Evolutionary conservation across 2,113 vertebrate species (phyloP), one percentile per base, ranked within the genome.

Genomic region (Cnemophilus loriae): DNA sequence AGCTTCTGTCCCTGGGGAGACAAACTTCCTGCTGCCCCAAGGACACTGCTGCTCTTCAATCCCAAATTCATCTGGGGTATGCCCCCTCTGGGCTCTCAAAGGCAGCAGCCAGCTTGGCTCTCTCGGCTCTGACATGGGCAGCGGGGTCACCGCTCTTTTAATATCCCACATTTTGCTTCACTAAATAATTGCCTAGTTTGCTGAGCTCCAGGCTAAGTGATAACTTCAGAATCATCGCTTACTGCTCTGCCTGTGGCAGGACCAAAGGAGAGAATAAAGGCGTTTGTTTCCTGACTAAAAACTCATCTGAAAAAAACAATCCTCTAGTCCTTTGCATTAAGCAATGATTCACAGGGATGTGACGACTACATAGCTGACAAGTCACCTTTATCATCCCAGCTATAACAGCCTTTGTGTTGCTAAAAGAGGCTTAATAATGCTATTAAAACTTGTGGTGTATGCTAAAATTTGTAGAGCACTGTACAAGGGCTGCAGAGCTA

Each of bases 71-170:
- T 37, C 11, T 46, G 60, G 52, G 5, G 42, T 67, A 8, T 28
- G 39, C 20, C 42, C 7, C 28, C 42, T 42, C 74, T 74, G 65
- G 32, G 33, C 37, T 74, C 65, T 27, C 70, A 50, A 49, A 49
- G 7, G 23, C 42, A 41, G 44, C 33, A 80, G 55, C 23, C 63
- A 80, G 52, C 42, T 47, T 27, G 56, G 20, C 18, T 61, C 41
- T 55, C 70, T 21, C 42, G 39, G 28, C 39, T 93, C 46, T 57
- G 56, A 67, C 24, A 27, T 0, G 5, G 59, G 47, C 77, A 67
- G 46, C 0, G 0, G 12, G 16, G 11, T 37, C n/a, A 53, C 1
- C 2, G 42, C 19, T 79, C 19, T 44, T 82, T 53, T 32, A 57
- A 18, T 14, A 33, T 55, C 39, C 23, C 33, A 53, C 5, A 9